Base-by-base conservation (phyloP, 1,140 invertebrate species). In the Aphis craccivora region DNA sequence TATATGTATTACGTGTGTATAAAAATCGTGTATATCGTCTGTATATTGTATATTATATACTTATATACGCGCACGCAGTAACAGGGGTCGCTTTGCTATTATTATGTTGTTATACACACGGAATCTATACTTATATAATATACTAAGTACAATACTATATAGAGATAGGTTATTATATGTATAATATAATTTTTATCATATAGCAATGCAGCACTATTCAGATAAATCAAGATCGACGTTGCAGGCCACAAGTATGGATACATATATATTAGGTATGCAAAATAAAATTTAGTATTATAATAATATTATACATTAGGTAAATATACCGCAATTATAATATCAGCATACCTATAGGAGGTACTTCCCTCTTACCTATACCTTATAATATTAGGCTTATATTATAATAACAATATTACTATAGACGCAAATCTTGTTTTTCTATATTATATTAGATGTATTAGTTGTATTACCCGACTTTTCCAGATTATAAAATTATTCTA, bases 11-110 rank as follows among this genome's bases (percentile, higher is more conserved):
- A 76, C 67, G 40, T 25, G 30, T 81, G n/a, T 35, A 40, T 37
- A 51, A 92, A 93, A 83, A 93, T 93, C 91, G 76, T 93, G 91
- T 86, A 83, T 14, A 25, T 51, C 25, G 45, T 55, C 89, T n/a
- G 60, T n/a, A 76, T 30, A 76, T 76, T 18, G 60, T 76, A n/a
- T 76, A 76, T 30, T 25, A 60, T 30, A 67, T 67, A 76, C 30
- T n/a, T 76, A 35, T 76, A 76, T n/a, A 76, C 7, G 2, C 40
- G n/a, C 55, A 30, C 25, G 30, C 30, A 9, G 88, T 55, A 89
- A 45, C 48, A 35, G 37, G 43, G 91, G 91, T 84, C 81, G 35
- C 9, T 55, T 89, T 37, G 37, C 35, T 67, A 53, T 93, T 84
- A 93, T 84, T 93, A 86, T 86, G 43, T 76, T 55, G 76, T 83